A percentile compares a stretch with the other conserved stretches of the same genome.
Evolutionary conservation across 2,113 vertebrate species (phyloP).

Genomic region (Tragelaphus strepsiceros): DNA sequence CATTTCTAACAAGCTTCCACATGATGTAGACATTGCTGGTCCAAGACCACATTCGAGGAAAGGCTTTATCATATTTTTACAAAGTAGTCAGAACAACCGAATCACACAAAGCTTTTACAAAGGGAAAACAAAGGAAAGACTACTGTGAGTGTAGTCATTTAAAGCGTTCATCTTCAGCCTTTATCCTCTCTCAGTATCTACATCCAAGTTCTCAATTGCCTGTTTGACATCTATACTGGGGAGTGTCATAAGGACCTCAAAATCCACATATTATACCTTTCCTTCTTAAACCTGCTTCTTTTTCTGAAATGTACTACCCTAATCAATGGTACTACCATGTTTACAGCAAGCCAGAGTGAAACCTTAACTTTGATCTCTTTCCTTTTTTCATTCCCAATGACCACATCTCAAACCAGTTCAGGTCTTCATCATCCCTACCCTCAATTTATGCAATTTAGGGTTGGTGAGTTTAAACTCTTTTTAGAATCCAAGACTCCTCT

Average conservation of each 20-base stretch:
- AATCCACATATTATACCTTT: background rate
- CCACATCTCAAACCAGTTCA: background rate
- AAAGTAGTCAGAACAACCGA: conserved; percentile 14
- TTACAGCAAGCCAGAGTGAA: background rate
- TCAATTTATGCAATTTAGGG: conserved; percentile 11
- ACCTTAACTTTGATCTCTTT: background rate
- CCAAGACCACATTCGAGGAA: background rate
- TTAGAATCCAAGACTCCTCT: background rate
- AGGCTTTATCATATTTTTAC: background rate
- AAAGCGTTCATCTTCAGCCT: background rate
- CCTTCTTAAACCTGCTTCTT: conserved; percentile 5
- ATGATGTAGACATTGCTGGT: background rate
- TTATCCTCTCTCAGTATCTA: conserved; percentile 5
- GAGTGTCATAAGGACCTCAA: background rate
- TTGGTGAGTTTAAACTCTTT: conserved; percentile 10
- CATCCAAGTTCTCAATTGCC: background rate
- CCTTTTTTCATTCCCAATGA: background rate
- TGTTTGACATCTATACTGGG: background rate
- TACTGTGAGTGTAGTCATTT: background rate
- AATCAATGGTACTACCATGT: background rate
- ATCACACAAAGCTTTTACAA: conserved; percentile 6
- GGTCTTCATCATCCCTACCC: background rate
- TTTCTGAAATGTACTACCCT: background rate
- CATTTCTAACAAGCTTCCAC: background rate
- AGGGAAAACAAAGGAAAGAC: conserved; percentile 7